These are phyloP conservation scores for Orestias chungarensis DNA, from an alignment of 2,797 vertebrate species.

Conservation along the genomic window DNA sequence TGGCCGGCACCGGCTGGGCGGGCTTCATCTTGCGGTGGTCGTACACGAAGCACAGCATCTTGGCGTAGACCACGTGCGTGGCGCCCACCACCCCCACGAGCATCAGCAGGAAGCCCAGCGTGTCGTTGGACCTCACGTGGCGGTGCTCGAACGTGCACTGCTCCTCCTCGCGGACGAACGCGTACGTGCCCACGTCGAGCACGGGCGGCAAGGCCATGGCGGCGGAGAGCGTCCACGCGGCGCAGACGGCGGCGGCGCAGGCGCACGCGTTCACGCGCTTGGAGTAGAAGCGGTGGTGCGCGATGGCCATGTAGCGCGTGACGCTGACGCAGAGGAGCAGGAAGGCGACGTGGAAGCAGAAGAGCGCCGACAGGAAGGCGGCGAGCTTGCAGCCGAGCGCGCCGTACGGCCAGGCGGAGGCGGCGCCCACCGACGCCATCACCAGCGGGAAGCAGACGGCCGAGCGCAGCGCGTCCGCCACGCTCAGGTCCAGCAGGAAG, in stretches of 20 bases:
- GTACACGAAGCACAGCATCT: slow-evolving; percentile 95
- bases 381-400: slow-evolving; percentile 90
- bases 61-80: slow-evolving; percentile 92
- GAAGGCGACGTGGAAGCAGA: slow-evolving; percentile 96
- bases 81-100: slow-evolving; percentile 90
- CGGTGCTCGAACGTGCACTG: slow-evolving; percentile 96
- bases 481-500: slow-evolving; percentile 93
- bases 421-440: slow-evolving; percentile 88
- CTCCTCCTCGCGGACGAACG: slow-evolving; percentile 91
- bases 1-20: slow-evolving; percentile 91
- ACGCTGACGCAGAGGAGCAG: slow-evolving; percentile 94
- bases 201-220: slow-evolving; percentile 96
- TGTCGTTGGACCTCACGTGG: slow-evolving; percentile 92
- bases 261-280: slow-evolving; percentile 94
- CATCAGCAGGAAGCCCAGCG: slow-evolving; percentile 94
- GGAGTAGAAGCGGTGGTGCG: slow-evolving; percentile 94
- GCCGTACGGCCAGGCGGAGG: slow-evolving; percentile 86
- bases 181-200: slow-evolving; percentile 92
- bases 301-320: slow-evolving; percentile 96
- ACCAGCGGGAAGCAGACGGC: slow-evolving; percentile 94
- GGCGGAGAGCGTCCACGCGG: slow-evolving; percentile 93
- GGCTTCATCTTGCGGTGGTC: slow-evolving; percentile 98
- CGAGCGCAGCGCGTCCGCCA: slow-evolving; percentile 90
- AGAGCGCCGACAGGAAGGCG: slow-evolving; percentile 92
- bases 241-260: slow-evolving; percentile 90